Conservation (phyloP, 2,113 vertebrate genomes). For the Gnathonemus longibarbis region DNA sequence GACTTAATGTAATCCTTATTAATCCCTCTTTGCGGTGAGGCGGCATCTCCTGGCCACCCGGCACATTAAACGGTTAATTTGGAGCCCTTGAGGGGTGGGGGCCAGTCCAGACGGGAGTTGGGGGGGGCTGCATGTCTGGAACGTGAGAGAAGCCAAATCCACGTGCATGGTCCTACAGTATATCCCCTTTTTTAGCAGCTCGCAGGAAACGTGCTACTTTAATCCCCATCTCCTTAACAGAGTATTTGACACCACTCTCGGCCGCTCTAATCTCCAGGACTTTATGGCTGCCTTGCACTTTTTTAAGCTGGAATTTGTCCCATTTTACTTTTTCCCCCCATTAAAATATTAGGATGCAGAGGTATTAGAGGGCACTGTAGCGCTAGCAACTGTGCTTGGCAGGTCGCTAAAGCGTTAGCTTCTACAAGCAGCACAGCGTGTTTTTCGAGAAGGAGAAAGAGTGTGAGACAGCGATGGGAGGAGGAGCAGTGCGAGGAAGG, state of each 20-base stretch:
- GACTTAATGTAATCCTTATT: constrained; percentile 64
- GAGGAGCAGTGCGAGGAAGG: not conserved
- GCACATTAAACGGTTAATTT: constrained; percentile 52
- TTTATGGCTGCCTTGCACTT: not conserved
- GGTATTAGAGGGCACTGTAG: not conserved
- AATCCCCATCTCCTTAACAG: constrained; percentile 4
- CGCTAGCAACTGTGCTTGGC: not conserved
- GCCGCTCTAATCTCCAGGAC: not conserved
- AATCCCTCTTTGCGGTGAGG: constrained; percentile 56
- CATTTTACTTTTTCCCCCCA: not conserved
- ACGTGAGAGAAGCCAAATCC: constrained; percentile 54
- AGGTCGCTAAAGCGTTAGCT: not conserved
- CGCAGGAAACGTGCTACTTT: not conserved
- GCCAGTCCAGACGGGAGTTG: constrained; percentile 45
- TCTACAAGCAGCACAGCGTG: not conserved
- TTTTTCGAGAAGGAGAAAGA: not conserved
- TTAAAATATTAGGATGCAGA: constrained; percentile 3
- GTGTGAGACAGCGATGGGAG: not conserved
- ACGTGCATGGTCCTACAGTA: constrained; percentile 26
- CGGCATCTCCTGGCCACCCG: constrained; percentile 50
- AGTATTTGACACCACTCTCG: not conserved
- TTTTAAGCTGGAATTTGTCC: not conserved
- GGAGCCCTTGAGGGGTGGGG: constrained; percentile 37
- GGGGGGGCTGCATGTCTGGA: constrained; percentile 42
- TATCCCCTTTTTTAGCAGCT: not conserved